Percentiles rank a stretch among this genome's conserved stretches.
Conservation (phyloP, 2,113 vertebrate species). For the Stercorarius parasiticus region DNA sequence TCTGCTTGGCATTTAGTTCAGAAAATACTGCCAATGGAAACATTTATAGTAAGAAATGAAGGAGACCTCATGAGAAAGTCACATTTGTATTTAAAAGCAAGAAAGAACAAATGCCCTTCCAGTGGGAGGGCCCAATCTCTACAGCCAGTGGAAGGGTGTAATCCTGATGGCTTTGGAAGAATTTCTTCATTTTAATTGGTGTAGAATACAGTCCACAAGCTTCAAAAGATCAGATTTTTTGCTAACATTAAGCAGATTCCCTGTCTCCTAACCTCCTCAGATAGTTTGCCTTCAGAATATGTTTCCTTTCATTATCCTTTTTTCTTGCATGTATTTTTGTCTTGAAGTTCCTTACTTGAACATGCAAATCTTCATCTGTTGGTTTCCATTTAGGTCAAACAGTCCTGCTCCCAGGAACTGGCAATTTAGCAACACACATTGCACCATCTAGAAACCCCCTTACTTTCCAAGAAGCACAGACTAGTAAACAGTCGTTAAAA, state of each 20-base stretch:
- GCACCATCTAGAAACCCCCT: constrained; percentile 6
- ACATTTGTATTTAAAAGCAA: not conserved
- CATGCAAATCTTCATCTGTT: not conserved
- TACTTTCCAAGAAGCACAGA: constrained; percentile 9
- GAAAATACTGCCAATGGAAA: constrained; percentile 17
- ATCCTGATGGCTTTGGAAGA: not conserved
- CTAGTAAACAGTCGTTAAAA: constrained; percentile 50
- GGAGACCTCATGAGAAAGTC: constrained; percentile 11
- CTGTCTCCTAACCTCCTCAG: not conserved
- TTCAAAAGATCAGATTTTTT: not conserved
- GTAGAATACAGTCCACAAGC: not conserved
- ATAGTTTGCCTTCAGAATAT: not conserved
- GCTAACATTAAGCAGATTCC: constrained; percentile 6
- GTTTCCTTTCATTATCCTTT: not conserved
- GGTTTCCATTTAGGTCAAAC: not conserved
- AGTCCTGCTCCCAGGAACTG: not conserved
- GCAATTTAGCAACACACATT: not conserved
- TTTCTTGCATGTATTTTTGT: not conserved
- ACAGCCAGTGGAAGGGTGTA: not conserved
- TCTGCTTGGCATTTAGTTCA: not conserved
- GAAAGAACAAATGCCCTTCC: not conserved
- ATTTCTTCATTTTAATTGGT: not conserved
- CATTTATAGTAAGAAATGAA: not conserved
- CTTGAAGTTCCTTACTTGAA: not conserved
- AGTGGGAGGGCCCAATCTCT: not conserved